Percentiles rank a stretch among this genome's conserved stretches.
Conservation (phyloP, 2,888 invertebrate genomes). For the Drosophila suboccidentalis region DNA sequence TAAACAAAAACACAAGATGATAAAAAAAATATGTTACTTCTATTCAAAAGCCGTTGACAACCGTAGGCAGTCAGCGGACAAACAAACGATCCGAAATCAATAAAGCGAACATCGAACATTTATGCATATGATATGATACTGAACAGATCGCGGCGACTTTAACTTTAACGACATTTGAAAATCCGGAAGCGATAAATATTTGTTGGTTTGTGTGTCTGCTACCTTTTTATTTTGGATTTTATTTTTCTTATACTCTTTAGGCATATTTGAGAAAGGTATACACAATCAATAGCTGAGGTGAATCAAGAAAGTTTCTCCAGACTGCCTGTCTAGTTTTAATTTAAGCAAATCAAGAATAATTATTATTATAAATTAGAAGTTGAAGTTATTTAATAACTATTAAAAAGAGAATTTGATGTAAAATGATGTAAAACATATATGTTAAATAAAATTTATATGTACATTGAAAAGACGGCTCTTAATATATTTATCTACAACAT, state of each 20-base stretch:
- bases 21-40: conserved; percentile 34
- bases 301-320: not conserved
- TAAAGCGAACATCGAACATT: conserved; percentile 65
- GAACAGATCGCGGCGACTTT: conserved; percentile 52
- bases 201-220: conserved; percentile 45
- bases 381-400: no score
- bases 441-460: no score
- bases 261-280: not conserved
- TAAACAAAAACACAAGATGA: conserved; percentile 10
- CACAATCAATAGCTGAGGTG: not conserved
- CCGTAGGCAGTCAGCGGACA: conserved; percentile 66
- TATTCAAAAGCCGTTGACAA: conserved; percentile 66
- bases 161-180: conserved; percentile 67
- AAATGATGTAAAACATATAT: no score
- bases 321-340: no score
- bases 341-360: no score
- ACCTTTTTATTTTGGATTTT: conserved; percentile 35
- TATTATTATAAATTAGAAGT: no score
- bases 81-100: conserved; percentile 57
- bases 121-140: conserved; percentile 78
- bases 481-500: no score
- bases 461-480: no score
- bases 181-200: conserved; percentile 81
- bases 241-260: conserved; percentile 4
- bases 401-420: no score